phyloP scores from a whole-genome alignment of 2,888 invertebrate genomes.

The Amorpha juglandis region DNA sequence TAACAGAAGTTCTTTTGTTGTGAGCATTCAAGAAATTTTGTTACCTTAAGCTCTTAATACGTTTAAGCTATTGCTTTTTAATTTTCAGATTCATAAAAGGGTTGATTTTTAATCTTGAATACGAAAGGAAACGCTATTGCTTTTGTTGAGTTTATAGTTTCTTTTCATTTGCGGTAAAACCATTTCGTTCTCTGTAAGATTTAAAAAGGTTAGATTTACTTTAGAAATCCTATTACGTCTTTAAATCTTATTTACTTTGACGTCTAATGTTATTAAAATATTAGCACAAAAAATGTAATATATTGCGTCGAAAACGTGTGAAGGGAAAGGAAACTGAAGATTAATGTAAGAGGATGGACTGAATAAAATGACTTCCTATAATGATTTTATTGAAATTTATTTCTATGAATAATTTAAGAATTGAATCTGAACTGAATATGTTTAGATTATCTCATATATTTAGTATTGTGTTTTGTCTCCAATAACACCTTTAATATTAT shows the following conservation, averaged over 20 bases:
- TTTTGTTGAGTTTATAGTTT: conserved; percentile 58
- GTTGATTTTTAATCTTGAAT: conserved; percentile 77
- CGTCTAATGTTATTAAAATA: conserved; percentile 27
- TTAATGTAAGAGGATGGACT: conserved; percentile 26
- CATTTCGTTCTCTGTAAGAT: conserved; percentile 48
- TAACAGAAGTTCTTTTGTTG: conserved; percentile 78
- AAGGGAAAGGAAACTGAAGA: conserved; percentile 25
- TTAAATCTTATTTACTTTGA: conserved; percentile 39
- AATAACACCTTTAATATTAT: background rate
- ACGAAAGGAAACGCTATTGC: conserved; percentile 66
- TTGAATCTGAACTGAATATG: background rate
- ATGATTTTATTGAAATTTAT: background rate
- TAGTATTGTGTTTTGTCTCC: background rate
- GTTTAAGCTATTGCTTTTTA: conserved; percentile 82
- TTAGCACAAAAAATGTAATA: conserved; percentile 25
- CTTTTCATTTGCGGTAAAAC: conserved; percentile 62
- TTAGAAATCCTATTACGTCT: conserved; percentile 45
- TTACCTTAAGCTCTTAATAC: conserved; percentile 83
- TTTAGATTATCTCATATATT: background rate
- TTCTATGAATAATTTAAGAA: background rate
- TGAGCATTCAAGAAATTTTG: conserved; percentile 64
- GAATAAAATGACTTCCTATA: background rate
- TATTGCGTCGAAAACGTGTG: conserved; percentile 16
- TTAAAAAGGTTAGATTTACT: conserved; percentile 27
- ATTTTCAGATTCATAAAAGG: conserved; percentile 79